These are phyloP conservation scores for Hyla sarda DNA, from an alignment of 2,113 vertebrate genomes.

Conservation along the genomic window DNA sequence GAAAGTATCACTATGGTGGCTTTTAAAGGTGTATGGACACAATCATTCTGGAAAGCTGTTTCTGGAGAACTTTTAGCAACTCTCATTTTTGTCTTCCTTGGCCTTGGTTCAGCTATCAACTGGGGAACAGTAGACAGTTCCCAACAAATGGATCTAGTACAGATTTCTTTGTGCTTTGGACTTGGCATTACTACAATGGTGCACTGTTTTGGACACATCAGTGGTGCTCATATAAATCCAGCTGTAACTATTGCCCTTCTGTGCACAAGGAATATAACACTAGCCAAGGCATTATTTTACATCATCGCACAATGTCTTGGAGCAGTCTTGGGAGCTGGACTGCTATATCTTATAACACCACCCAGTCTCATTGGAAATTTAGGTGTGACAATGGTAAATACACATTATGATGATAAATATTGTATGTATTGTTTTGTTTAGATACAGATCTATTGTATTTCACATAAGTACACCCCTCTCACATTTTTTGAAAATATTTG, in stretches of 20 bases:
- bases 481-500: not conserved
- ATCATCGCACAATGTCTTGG: conserved; percentile 79
- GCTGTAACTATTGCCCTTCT: conserved; percentile 79
- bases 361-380: conserved; percentile 67
- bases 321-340: conserved; percentile 74
- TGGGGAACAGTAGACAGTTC: conserved; percentile 70
- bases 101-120: conserved; percentile 78
- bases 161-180: conserved; percentile 81
- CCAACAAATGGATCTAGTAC: conserved; percentile 64
- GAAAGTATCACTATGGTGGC: conserved; percentile 71
- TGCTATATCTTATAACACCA: conserved; percentile 77
- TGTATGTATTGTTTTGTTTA: not conserved
- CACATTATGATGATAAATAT: not conserved
- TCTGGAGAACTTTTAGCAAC: conserved; percentile 79
- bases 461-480: too few relatives aligned
- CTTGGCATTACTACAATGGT: conserved; percentile 80
- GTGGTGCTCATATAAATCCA: conserved; percentile 81
- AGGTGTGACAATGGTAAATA: conserved; percentile 75
- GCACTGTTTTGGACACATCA: conserved; percentile 82
- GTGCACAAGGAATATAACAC: conserved; percentile 75
- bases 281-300: conserved; percentile 79
- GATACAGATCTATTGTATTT: too few relatives aligned
- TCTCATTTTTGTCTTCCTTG: conserved; percentile 77
- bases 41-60: conserved; percentile 81
- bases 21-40: conserved; percentile 81